Conservation (phyloP, 2,888 invertebrate genomes). For the Panzeria rudis region DNA sequence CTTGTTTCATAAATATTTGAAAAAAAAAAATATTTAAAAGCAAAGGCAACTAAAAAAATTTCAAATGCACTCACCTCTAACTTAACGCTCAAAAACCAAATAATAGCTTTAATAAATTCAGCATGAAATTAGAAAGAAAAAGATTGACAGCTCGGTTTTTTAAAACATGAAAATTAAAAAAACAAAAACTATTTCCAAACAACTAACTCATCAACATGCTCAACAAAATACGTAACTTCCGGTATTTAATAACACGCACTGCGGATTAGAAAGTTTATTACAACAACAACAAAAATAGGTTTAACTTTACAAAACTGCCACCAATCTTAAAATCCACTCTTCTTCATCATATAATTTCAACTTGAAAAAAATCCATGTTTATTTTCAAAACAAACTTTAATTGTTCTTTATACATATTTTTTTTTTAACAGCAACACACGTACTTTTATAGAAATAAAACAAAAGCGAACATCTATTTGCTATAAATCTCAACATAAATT, state of each 20-base stretch:
- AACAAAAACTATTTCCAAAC: slow-evolving; percentile 3
- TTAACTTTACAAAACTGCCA: slow-evolving; percentile 23
- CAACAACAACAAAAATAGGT: background rate
- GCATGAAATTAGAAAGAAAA: background rate
- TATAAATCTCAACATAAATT: slow-evolving; percentile 67
- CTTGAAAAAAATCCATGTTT: slow-evolving; percentile 33
- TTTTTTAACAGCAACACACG: slow-evolving; percentile 44
- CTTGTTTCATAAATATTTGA: too few species aligned
- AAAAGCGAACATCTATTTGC: slow-evolving; percentile 54
- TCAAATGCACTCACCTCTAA: slow-evolving; percentile 12
- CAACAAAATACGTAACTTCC: slow-evolving; percentile 51
- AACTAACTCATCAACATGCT: slow-evolving; percentile 19
- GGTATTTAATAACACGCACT: slow-evolving; percentile 60
- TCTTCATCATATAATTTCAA: background rate
- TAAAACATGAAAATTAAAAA: slow-evolving; percentile 20
- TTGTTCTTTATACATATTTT: slow-evolving; percentile 17
- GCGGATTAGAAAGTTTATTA: slow-evolving; percentile 61
- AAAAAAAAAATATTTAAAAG: too few species aligned
- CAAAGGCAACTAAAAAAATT: too few species aligned
- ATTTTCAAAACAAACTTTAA: slow-evolving; percentile 65
- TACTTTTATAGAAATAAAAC: slow-evolving; percentile 4
- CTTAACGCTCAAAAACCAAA: background rate
- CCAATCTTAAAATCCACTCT: slow-evolving; percentile 10
- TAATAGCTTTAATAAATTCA: background rate
- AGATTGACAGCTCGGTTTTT: slow-evolving; percentile 36